Conservation (phyloP, 2,797 vertebrate species). For the Poliocrania exsul region DNA sequence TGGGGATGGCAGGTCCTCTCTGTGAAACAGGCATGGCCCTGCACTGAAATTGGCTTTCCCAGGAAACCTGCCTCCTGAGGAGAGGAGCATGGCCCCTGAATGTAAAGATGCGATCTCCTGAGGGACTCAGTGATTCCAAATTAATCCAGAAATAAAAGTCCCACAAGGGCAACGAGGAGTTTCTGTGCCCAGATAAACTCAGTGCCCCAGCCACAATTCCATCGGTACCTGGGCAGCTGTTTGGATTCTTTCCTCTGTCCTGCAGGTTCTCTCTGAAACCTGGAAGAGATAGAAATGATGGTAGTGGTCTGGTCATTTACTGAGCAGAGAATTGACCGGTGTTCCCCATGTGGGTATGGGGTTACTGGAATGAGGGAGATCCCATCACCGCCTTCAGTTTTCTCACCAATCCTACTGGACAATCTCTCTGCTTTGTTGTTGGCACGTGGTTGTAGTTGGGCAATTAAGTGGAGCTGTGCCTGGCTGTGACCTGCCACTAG, state of each 20-base stretch:
- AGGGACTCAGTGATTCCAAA: neutral
- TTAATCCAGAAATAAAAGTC: neutral
- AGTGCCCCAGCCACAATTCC: neutral
- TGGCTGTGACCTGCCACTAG: neutral
- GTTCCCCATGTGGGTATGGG: fast-evolving
- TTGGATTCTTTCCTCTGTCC: neutral
- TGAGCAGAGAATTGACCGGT: neutral
- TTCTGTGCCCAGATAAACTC: neutral
- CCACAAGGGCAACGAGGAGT: neutral
- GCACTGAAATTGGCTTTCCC: neutral
- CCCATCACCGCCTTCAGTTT: neutral
- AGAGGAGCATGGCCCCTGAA: neutral
- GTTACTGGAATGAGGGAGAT: neutral
- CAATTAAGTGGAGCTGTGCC: neutral
- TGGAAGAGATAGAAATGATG: neutral
- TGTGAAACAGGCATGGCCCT: neutral
- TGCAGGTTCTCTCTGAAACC: neutral
- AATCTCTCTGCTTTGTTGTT: neutral
- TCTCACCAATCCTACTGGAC: fast-evolving
- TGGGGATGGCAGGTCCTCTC: neutral
- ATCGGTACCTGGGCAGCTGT: neutral
- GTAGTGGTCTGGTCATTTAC: neutral
- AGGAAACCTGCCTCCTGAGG: neutral
- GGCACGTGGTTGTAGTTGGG: neutral
- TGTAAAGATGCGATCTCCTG: neutral